A percentile compares a stretch with the other conserved stretches of the same genome.
phyloP scores from a whole-genome alignment of 2,888 invertebrate species.

The Plagiodera versicolora region DNA sequence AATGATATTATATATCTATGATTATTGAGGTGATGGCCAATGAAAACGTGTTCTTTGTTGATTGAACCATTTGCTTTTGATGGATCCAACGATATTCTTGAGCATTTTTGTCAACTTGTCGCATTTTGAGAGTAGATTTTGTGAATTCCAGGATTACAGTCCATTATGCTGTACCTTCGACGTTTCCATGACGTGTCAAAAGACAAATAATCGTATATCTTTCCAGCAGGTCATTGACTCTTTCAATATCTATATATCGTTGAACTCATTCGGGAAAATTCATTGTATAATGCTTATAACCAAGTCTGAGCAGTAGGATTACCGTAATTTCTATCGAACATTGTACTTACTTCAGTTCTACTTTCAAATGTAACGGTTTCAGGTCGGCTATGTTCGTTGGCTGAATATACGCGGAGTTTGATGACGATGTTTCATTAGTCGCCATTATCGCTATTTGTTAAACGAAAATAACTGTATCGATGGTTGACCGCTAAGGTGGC shows the following conservation, averaged over 20 bases:
- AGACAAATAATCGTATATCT: background rate
- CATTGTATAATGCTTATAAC: slow-evolving; percentile 27
- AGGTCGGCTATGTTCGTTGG: slow-evolving; percentile 36
- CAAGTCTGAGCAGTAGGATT: slow-evolving; percentile 17
- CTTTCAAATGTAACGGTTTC: slow-evolving; percentile 44
- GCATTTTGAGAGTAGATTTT: too few relatives aligned
- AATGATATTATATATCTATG: too few relatives aligned
- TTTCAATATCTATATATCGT: slow-evolving; percentile 13
- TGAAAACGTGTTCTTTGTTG: too few relatives aligned
- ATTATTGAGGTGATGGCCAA: too few relatives aligned
- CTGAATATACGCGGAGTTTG: slow-evolving; percentile 6
- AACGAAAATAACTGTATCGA: background rate
- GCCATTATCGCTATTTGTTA: background rate
- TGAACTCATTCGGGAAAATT: slow-evolving; percentile 25
- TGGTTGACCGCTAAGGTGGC: background rate
- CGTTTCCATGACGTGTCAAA: background rate
- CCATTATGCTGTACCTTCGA: too few relatives aligned
- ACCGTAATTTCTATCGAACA: slow-evolving; percentile 27
- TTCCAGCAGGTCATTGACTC: slow-evolving; percentile 1
- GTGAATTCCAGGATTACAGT: too few relatives aligned
- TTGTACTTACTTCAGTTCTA: slow-evolving; percentile 39
- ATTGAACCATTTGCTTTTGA: too few relatives aligned
- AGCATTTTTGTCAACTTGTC: too few relatives aligned
- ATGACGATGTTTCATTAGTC: slow-evolving; percentile 1
- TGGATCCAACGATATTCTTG: too few relatives aligned